phyloP scores from a whole-genome alignment of 2,113 vertebrate genomes.

The Pedetes capensis region DNA sequence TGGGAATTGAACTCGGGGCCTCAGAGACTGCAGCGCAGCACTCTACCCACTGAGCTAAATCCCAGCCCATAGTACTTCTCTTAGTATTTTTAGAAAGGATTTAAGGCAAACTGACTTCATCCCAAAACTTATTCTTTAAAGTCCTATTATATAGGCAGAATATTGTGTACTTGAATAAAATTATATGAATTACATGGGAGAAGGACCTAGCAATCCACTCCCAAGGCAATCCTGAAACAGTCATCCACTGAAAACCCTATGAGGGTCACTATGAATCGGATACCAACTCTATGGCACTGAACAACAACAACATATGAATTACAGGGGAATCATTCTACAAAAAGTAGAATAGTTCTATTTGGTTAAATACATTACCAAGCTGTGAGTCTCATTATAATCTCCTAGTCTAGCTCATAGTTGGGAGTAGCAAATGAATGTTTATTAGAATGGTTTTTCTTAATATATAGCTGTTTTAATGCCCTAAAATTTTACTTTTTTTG shows the following conservation, averaged over 20 bases:
- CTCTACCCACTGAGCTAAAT: too few relatives aligned
- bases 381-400: neutral
- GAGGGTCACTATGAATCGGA: too few relatives aligned
- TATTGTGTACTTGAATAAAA: neutral
- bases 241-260: too few relatives aligned
- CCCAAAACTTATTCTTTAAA: conserved; percentile 1
- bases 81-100: conserved; percentile 41
- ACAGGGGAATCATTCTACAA: neutral
- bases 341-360: neutral
- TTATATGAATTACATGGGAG: too few relatives aligned
- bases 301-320: too few relatives aligned
- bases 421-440: neutral
- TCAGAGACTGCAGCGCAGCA: too few relatives aligned
- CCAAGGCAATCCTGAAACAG: too few relatives aligned
- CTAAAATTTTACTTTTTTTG: neutral
- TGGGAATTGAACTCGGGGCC: too few relatives aligned
- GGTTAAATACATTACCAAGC: neutral
- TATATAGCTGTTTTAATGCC: conserved; percentile 2
- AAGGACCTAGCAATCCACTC: too few relatives aligned
- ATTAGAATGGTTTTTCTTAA: neutral
- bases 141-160: neutral
- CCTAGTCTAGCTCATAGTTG: neutral
- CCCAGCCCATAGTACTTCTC: too few relatives aligned
- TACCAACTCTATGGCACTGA: too few relatives aligned
- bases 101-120: conserved; percentile 25